Base-by-base conservation (phyloP, 2,113 vertebrate genomes). In the Ondatra zibethicus region DNA sequence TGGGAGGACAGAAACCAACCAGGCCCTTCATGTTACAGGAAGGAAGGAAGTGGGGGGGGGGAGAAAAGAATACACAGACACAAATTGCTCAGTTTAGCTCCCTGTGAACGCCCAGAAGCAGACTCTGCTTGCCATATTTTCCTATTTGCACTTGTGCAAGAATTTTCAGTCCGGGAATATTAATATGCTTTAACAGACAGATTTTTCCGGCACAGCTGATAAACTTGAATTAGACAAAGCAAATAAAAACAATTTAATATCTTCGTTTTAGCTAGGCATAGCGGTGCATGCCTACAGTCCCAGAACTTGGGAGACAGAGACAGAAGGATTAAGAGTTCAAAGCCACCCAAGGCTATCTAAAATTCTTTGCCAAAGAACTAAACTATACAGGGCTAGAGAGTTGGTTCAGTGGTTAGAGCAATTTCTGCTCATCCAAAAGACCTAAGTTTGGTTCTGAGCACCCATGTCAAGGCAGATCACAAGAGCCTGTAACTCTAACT, bases 101-200 rank as follows among this genome's bases (percentile, higher is more conserved):
- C 50, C 78, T 25, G 42, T 82, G 33, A 19, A 80, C 27, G 25
- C 76, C 6, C 39, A 86, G 75, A 87, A 91, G 72, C 42, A 82
- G 42, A 89, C 31, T 66, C 33, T 31, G 58, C 77, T 92, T 92
- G 66, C 90, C 87, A 82, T 91, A 70, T 65, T 45, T 95, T 9
- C 75, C 75, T 76, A 55, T n/a, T 66, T 72, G 12, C 1, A 23
- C 31, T 95, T 45, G 72, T 19, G 31, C 21, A 66, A 19, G 45
- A n/a, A 17, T 50, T 86, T 85, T 96, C 39, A 55, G 36, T 23
- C 10, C 4, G 81, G 91, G 33, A 95, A 85, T 77, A 94, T 86
- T 72, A 66, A 85, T 80, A 93, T 78, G 47, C 16, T 78, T 50
- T 33, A 78, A 78, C 76, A 50, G 76, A 9, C 25, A 29, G 73